A percentile compares a stretch with the other conserved stretches of the same genome.
phyloP scores from a whole-genome alignment of 2,113 vertebrate genomes.

The Balaenoptera acutorostrata region DNA sequence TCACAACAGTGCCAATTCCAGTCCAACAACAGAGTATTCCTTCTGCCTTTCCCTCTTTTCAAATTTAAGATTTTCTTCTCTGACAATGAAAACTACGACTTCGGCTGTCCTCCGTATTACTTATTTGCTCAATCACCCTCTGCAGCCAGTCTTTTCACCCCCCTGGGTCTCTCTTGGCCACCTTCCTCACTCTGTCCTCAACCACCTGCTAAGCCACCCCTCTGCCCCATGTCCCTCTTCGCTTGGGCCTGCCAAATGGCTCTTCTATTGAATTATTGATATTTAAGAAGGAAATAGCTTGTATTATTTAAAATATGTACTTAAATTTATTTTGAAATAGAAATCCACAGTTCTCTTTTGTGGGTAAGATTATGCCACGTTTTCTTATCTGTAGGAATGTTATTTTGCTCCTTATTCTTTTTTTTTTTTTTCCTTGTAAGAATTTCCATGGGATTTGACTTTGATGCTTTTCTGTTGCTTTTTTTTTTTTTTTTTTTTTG shows the following conservation, averaged over 20 bases:
- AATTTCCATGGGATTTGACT: background rate
- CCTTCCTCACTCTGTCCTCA: background rate
- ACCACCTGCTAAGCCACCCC: background rate
- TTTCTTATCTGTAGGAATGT: background rate
- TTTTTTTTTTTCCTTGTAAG: background rate
- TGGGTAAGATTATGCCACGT: background rate
- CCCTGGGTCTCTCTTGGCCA: background rate
- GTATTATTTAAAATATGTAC: background rate
- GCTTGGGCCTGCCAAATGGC: background rate
- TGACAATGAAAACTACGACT: background rate
- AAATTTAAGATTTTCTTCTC: background rate
- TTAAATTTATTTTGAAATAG: background rate
- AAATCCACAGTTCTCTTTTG: background rate
- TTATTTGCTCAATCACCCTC: background rate
- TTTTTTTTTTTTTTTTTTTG: no score
- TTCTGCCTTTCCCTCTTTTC: background rate
- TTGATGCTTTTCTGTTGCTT: background rate
- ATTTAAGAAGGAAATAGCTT: background rate
- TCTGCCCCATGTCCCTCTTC: background rate
- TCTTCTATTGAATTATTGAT: background rate
- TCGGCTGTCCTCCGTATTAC: background rate
- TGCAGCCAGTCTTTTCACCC: background rate
- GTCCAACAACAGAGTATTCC: background rate
- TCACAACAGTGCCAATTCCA: background rate
- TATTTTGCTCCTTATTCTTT: background rate